These are phyloP conservation scores for Chaetorhynchus papuensis DNA, from an alignment of 2,113 vertebrate species.

Conservation along the genomic window DNA sequence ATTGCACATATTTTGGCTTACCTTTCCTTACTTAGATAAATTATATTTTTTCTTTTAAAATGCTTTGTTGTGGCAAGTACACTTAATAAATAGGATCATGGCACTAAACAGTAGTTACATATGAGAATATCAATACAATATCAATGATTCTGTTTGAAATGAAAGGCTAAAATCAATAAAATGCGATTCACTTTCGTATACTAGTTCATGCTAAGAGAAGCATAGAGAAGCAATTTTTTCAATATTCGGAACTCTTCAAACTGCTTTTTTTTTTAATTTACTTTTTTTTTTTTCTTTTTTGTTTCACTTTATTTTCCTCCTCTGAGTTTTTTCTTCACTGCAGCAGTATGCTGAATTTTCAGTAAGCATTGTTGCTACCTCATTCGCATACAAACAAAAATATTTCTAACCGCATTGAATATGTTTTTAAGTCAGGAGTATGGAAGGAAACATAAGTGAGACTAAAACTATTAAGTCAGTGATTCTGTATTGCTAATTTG, in stretches of 20 bases:
- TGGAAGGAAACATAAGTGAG: not conserved
- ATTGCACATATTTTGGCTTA: not conserved
- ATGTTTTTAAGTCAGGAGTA: not conserved
- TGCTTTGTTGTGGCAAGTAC: not conserved
- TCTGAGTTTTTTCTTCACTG: not conserved
- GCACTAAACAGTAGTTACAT: not conserved
- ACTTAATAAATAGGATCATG: not conserved
- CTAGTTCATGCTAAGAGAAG: not conserved
- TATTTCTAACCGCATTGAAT: not conserved
- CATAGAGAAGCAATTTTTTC: not conserved
- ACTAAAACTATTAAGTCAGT: not conserved
- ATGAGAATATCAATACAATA: not conserved
- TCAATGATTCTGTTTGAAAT: slow-evolving; percentile 8
- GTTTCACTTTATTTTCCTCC: not conserved
- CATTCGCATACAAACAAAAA: not conserved
- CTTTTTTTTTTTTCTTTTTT: not conserved
- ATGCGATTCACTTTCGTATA: not conserved
- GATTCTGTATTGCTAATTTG: not conserved
- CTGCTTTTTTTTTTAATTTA: not conserved
- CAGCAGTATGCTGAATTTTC: not conserved
- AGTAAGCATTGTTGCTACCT: not conserved
- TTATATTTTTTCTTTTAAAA: not conserved
- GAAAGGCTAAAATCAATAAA: not conserved
- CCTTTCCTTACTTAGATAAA: not conserved
- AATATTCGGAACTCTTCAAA: not conserved